Evolutionary conservation across 2,888 invertebrate species (phyloP), one percentile per base, ranked within the genome.

Genomic region (Plagodis dolabraria): DNA sequence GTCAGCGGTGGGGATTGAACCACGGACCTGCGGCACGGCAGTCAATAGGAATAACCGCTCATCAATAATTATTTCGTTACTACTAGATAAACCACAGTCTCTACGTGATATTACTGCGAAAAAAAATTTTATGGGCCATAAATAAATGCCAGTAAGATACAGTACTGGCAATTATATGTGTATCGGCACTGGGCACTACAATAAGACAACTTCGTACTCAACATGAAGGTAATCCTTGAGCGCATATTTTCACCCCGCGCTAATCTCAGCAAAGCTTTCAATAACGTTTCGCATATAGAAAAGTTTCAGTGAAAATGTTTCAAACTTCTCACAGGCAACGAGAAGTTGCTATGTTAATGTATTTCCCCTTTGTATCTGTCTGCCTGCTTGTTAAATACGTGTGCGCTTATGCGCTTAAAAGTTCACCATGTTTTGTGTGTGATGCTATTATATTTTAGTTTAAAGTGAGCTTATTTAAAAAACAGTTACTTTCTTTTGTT

Each of bases 191-290:
- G 12, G 7, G 33, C 12, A 22, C 12, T 47, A 54, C 47, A 54
- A 54, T 35, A 87, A 88, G 85, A 85, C 83, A 86, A 89, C 88
- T 88, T 85, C 80, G 72, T 75, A 83, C 83, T 84, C 80, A 68
- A 71, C 63, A 70, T 55, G 76, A 73, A 74, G 79, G 80, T 90
- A 91, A 91, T 91, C 89, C 89, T 87, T 85, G 80, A 85, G 77
- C 85, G 80, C 78, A 80, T 85, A 87, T 89, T 89, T 87, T 82
- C 86, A 86, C 85, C 81, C 81, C 82, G 78, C 77, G 85, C 83
- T 89, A 91, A 92, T 91, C 90, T 89, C 88, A 76, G 83, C 83
- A 82, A 77, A 79, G 90, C 91, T 91, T 89, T 90, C 92, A 92
- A 91, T 91, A 88, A 83, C 85, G 82, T 84, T 85, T 85, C 85